Percentiles rank a stretch among this genome's conserved stretches.
phyloP scores from a whole-genome alignment of 2,888 invertebrate species.

The Endomychus coccineus region DNA sequence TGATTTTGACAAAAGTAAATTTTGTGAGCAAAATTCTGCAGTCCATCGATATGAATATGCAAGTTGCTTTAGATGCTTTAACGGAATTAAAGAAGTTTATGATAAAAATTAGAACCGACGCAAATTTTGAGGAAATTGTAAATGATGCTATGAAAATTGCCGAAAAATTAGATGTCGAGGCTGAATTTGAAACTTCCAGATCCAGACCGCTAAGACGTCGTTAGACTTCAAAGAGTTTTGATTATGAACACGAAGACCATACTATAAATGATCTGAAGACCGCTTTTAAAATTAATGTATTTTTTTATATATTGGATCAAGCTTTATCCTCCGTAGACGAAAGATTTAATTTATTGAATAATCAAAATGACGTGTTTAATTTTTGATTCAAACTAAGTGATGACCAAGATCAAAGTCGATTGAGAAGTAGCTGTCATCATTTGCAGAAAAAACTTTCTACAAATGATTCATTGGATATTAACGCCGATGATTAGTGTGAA shows the following conservation, averaged over 20 bases:
- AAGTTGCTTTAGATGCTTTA: slow-evolving; percentile 23
- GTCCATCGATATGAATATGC: slow-evolving; percentile 20
- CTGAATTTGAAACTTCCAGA: slow-evolving; percentile 21
- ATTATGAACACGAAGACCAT: slow-evolving; percentile 22
- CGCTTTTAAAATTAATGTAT: slow-evolving; percentile 21
- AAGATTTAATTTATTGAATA: slow-evolving; percentile 22
- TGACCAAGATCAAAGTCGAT: no score
- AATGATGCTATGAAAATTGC: slow-evolving; percentile 20
- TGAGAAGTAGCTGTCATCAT: no score
- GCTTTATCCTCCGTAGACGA: slow-evolving; percentile 21
- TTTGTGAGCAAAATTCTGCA: slow-evolving; percentile 21
- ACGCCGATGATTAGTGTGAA: slow-evolving; percentile 20
- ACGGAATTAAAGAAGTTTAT: slow-evolving; percentile 21
- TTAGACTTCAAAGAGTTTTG: slow-evolving; percentile 20
- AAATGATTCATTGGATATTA: slow-evolving; percentile 18
- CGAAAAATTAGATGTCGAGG: slow-evolving; percentile 22
- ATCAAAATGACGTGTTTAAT: slow-evolving; percentile 17
- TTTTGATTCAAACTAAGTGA: slow-evolving; percentile 20
- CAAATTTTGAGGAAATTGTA: slow-evolving; percentile 20
- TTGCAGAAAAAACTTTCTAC: slow-evolving; percentile 13
- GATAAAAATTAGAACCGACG: slow-evolving; percentile 20
- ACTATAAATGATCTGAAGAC: slow-evolving; percentile 17
- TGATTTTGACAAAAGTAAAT: slow-evolving; percentile 21
- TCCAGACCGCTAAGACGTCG: slow-evolving; percentile 20
- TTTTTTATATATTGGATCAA: slow-evolving; percentile 22